Evolutionary conservation across 2,113 vertebrate species (phyloP).

Genomic region (Barnardius zonarius): DNA sequence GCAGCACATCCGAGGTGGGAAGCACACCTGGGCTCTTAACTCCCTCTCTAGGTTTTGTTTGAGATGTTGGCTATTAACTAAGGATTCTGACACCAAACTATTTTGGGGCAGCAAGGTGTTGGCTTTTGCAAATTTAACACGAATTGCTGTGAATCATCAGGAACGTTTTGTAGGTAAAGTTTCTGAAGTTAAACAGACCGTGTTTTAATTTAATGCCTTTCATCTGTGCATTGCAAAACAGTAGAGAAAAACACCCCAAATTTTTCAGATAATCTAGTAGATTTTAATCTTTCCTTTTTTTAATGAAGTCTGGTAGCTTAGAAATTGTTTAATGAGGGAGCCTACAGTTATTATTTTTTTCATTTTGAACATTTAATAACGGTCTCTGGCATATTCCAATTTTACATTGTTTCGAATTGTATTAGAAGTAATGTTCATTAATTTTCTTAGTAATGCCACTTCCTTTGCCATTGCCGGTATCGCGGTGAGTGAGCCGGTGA

Average conservation of each 20-base stretch:
- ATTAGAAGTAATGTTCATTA: not conserved
- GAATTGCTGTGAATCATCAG: not conserved
- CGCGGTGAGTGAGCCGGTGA: not conserved
- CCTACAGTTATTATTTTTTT: not conserved
- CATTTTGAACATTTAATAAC: not conserved
- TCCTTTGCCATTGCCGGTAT: not conserved
- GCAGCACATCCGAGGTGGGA: not conserved
- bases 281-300: not conserved
- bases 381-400: not conserved
- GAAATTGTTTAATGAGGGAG: not conserved
- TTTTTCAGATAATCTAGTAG: not conserved
- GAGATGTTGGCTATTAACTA: not conserved
- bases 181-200: not conserved
- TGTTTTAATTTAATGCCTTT: not conserved
- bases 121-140: not conserved
- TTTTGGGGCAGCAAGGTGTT: not conserved
- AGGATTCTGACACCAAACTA: not conserved
- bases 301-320: not conserved
- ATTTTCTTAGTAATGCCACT: not conserved
- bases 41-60: not conserved
- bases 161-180: not conserved
- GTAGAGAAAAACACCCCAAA: accelerated
- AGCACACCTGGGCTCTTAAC: not conserved
- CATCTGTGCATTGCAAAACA: not conserved
- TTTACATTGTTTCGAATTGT: not conserved